Evolutionary conservation across 2,113 vertebrate genomes (phyloP).

Genomic region (Ursus arctos): DNA sequence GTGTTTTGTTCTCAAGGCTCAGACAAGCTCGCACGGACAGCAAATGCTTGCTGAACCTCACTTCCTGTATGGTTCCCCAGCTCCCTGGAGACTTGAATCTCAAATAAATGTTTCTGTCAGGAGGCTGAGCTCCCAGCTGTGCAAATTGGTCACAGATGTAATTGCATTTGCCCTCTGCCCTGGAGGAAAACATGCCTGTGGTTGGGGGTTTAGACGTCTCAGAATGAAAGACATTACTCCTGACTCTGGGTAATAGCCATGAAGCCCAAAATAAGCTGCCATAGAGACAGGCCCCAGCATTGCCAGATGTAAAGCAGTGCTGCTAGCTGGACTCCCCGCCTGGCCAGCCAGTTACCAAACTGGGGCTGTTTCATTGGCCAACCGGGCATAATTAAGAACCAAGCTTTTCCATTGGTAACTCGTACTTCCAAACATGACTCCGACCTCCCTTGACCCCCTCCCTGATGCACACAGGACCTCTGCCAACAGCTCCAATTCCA

Average conservation of each 20-base stretch:
- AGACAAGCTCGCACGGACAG: background rate
- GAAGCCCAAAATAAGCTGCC: constrained; percentile 72
- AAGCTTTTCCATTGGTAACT: background rate
- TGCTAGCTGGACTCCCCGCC: constrained; percentile 61
- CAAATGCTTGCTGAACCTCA: constrained; percentile 57
- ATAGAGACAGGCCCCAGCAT: background rate
- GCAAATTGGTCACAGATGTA: constrained; percentile 86
- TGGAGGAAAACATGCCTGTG: constrained; percentile 75
- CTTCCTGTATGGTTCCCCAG: constrained; percentile 75
- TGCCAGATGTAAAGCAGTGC: constrained; percentile 68
- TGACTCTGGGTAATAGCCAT: constrained; percentile 73
- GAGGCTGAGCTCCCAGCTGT: constrained; percentile 80
- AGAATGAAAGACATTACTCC: constrained; percentile 69
- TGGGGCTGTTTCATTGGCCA: background rate
- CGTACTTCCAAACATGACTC: background rate
- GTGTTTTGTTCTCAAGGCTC: background rate
- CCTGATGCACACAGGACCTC: background rate
- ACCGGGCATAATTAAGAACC: background rate
- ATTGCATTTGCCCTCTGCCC: constrained; percentile 85
- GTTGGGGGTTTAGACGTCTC: constrained; percentile 60
- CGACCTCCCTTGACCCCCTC: background rate
- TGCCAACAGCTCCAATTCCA: background rate
- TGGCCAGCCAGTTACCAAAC: background rate
- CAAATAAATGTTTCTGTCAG: constrained; percentile 83
- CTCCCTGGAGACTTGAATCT: constrained; percentile 77